Conservation (phyloP, 2,113 vertebrate species). For the Pheucticus melanocephalus region DNA sequence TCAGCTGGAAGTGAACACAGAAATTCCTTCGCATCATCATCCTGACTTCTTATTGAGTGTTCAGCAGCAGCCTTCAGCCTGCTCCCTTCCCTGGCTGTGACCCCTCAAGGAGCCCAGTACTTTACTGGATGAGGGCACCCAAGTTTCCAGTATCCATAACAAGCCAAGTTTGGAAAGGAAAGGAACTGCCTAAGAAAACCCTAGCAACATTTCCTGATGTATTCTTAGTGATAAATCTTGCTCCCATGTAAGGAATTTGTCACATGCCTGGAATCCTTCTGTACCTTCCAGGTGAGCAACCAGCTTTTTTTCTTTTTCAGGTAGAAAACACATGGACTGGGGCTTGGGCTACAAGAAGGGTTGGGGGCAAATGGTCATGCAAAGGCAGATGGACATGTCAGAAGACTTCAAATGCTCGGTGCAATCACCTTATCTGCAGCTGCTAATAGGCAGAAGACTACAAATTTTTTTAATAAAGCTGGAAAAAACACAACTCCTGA, state of each 20-base stretch:
- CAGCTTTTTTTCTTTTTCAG: accelerated
- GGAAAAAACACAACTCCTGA: not conserved
- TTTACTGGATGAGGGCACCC: not conserved
- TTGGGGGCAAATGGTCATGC: too few relatives aligned
- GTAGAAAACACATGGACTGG: not conserved
- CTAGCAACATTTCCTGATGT: not conserved
- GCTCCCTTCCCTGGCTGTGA: not conserved
- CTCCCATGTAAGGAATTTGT: accelerated
- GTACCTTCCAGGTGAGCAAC: not conserved
- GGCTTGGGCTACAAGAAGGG: not conserved
- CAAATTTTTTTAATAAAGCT: not conserved
- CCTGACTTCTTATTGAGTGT: too few relatives aligned
- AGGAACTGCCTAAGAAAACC: not conserved
- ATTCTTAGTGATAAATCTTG: not conserved
- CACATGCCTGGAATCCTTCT: not conserved
- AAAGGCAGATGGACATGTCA: not conserved
- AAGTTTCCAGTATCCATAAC: not conserved
- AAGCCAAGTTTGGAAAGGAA: not conserved
- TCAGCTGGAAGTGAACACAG: not conserved
- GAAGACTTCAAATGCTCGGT: not conserved
- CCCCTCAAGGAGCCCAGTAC: not conserved
- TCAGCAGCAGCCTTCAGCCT: not conserved
- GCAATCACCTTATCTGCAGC: not conserved
- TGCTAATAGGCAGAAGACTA: not conserved
- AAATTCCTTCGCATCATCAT: not conserved